phyloP scores from a whole-genome alignment of 2,797 vertebrate species.

The Hypotaenidia philippensis region DNA sequence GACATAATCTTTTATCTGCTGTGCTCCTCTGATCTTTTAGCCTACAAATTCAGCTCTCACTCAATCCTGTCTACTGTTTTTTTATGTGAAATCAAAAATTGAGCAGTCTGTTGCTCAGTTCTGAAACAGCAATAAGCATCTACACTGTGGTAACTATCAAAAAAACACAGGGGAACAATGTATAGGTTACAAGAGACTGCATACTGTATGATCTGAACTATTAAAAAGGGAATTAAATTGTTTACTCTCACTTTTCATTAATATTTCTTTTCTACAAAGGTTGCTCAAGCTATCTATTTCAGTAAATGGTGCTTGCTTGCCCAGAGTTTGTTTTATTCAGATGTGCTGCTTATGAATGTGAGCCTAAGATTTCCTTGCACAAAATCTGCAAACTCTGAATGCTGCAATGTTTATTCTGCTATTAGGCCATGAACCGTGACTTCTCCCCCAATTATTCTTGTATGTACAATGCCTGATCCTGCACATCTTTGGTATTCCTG shows the following conservation, averaged over 20 bases:
- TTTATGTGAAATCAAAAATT: constrained; percentile 39
- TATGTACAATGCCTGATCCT: background rate
- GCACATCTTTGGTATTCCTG: background rate
- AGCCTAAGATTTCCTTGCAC: background rate
- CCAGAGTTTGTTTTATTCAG: background rate
- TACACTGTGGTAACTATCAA: background rate
- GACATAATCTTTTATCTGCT: constrained; percentile 56
- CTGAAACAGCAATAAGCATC: background rate
- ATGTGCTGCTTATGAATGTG: background rate
- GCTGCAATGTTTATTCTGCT: constrained; percentile 17
- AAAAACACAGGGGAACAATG: background rate
- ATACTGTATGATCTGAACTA: background rate
- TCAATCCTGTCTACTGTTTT: background rate
- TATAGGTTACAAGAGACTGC: background rate
- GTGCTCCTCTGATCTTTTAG: constrained; percentile 14
- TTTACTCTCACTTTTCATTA: background rate
- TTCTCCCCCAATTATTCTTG: constrained; percentile 29
- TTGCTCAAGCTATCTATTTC: background rate
- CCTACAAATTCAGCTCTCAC: constrained; percentile 23
- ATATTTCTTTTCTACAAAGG: background rate
- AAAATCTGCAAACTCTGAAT: constrained; percentile 1
- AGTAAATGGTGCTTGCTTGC: background rate
- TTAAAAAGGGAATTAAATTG: background rate
- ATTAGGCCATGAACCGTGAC: background rate
- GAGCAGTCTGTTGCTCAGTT: background rate